Conservation (phyloP, 2,113 vertebrate species). For the Silurus glanis region DNA sequence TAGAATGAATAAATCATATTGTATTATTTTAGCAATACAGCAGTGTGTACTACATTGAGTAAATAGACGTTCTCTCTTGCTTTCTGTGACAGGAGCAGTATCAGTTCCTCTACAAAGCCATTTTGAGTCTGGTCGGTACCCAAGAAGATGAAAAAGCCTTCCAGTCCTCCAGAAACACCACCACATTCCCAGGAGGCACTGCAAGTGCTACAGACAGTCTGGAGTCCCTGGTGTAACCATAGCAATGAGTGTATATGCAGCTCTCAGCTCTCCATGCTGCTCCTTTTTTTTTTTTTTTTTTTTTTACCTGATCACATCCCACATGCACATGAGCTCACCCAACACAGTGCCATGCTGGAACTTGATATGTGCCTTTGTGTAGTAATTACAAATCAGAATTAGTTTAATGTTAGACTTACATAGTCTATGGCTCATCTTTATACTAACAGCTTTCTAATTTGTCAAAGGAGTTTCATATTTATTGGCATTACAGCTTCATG, state of each 20-base stretch:
- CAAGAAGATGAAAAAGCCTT: constrained; percentile 84
- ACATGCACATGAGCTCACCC: constrained; percentile 53
- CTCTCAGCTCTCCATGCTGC: constrained; percentile 36
- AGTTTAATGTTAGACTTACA: constrained; percentile 73
- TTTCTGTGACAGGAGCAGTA: constrained; percentile 83
- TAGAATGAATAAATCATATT: background rate
- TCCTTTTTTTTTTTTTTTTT: constrained; percentile 17
- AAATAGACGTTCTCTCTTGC: constrained; percentile 9
- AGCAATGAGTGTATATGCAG: constrained; percentile 35
- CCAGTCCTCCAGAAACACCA: constrained; percentile 83
- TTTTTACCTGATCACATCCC: constrained; percentile 36
- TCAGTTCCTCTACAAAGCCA: constrained; percentile 93
- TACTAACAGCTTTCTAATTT: constrained; percentile 73
- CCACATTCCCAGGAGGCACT: constrained; percentile 75
- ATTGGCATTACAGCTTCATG: constrained; percentile 71
- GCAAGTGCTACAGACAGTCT: constrained; percentile 83
- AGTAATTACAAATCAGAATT: constrained; percentile 72
- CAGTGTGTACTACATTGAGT: background rate
- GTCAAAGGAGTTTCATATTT: constrained; percentile 75
- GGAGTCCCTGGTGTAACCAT: constrained; percentile 86
- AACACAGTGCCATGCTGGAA: constrained; percentile 70
- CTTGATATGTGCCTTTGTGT: constrained; percentile 90
- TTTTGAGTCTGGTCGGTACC: constrained; percentile 89
- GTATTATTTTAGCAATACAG: background rate
- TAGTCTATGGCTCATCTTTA: constrained; percentile 48